Conservation (phyloP, 2,113 vertebrate genomes). For the Symphodus melops region DNA sequence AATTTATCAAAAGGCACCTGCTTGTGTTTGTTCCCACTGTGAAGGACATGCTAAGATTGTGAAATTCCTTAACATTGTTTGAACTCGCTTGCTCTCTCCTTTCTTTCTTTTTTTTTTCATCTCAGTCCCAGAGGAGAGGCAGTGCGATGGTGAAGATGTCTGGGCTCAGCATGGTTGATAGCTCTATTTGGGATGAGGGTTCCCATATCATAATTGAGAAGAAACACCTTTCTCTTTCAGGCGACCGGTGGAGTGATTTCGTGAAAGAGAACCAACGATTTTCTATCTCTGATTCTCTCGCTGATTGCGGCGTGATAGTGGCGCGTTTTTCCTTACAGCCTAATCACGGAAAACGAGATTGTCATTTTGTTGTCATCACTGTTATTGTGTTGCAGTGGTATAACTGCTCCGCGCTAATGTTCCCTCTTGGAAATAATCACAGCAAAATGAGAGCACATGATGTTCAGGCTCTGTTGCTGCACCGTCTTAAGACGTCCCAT, state of each 20-base stretch:
- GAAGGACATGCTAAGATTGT: slow-evolving; percentile 58
- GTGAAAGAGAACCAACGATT: slow-evolving; percentile 46
- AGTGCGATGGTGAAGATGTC: slow-evolving; percentile 70
- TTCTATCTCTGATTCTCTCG: slow-evolving; percentile 37
- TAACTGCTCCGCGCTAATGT: slow-evolving; percentile 64
- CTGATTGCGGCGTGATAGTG: slow-evolving; percentile 28
- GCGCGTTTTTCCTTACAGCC: slow-evolving; percentile 23
- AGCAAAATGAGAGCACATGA: slow-evolving; percentile 52
- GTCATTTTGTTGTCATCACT: slow-evolving; percentile 57
- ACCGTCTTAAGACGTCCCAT: slow-evolving; percentile 27
- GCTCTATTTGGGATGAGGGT: slow-evolving; percentile 69
- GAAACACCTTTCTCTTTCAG: slow-evolving; percentile 51
- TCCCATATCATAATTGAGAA: slow-evolving; percentile 67
- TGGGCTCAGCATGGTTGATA: slow-evolving; percentile 60
- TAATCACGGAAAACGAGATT: slow-evolving; percentile 63
- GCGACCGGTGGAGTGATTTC: slow-evolving; percentile 31
- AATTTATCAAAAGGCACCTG: slow-evolving; percentile 28
- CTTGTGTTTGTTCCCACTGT: slow-evolving; percentile 36
- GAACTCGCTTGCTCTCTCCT: slow-evolving; percentile 53
- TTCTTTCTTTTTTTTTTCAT: slow-evolving; percentile 30
- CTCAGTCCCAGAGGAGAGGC: slow-evolving; percentile 60
- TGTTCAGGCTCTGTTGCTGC: slow-evolving; percentile 22
- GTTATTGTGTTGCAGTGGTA: slow-evolving; percentile 58
- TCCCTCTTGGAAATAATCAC: slow-evolving; percentile 68
- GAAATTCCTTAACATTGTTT: slow-evolving; percentile 65